Conservation (phyloP, 2,888 invertebrate species). For the Rugalucina vietnamica region DNA sequence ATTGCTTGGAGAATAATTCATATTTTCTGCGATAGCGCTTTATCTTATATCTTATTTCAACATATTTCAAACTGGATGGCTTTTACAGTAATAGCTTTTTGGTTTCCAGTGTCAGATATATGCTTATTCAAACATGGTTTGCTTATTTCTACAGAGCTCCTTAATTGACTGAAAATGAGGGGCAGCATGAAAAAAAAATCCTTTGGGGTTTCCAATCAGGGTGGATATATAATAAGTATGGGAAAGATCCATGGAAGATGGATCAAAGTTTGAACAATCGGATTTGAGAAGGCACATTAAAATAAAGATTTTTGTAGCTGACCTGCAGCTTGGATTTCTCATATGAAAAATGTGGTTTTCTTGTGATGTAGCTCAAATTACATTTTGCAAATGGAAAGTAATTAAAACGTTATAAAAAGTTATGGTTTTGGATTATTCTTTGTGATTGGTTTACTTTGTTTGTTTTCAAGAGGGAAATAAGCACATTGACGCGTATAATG, state of each 20-base stretch:
- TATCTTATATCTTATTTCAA: slow-evolving; percentile 7
- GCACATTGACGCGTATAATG: neutral
- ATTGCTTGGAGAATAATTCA: neutral
- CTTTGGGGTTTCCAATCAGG: no score
- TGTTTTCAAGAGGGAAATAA: neutral
- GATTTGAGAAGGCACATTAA: no score
- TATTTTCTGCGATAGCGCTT: neutral
- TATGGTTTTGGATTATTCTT: neutral
- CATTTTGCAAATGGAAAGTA: slow-evolving; percentile 9
- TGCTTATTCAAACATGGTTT: slow-evolving; percentile 3
- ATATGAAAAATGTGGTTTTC: no score
- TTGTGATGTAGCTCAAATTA: no score
- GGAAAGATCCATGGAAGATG: no score
- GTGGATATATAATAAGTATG: no score
- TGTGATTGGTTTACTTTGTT: neutral
- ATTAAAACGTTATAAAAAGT: slow-evolving; percentile 5
- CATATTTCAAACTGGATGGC: slow-evolving; percentile 1
- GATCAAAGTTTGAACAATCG: no score
- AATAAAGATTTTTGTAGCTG: no score
- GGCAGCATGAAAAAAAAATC: no score
- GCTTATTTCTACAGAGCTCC: neutral
- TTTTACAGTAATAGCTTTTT: slow-evolving; percentile 6
- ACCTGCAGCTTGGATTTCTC: no score
- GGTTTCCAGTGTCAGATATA: neutral
- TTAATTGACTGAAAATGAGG: slow-evolving; percentile 10